These are phyloP conservation scores for Folsomia candida DNA, from an alignment of 2,888 invertebrate species.

Conservation along the genomic window DNA sequence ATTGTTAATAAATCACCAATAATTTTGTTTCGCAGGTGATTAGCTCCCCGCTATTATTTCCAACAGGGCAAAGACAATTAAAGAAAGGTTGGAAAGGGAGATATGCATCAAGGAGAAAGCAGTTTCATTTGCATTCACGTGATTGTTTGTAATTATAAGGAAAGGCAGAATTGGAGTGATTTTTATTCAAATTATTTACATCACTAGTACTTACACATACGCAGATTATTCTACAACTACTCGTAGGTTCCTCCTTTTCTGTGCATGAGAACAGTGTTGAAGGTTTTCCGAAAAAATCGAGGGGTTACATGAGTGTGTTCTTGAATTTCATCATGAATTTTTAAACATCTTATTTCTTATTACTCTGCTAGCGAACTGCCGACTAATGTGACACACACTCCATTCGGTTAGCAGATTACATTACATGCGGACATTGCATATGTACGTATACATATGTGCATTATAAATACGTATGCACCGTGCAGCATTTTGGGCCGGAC, in stretches of 20 bases:
- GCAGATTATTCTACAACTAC: no score
- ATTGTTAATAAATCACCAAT: no score
- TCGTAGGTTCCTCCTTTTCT: no score
- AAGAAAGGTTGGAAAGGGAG: conserved; percentile 2
- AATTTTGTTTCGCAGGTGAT: no score
- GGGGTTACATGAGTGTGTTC: no score
- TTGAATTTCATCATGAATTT: no score
- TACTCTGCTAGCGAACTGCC: background rate
- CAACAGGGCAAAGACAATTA: background rate
- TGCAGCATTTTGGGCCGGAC: background rate
- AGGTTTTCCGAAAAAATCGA: no score
- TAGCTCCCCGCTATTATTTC: no score
- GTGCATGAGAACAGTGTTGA: background rate
- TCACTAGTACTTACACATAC: background rate
- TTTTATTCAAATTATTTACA: background rate
- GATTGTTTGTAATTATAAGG: background rate
- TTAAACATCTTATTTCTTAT: background rate
- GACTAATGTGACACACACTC: no score
- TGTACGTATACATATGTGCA: no score
- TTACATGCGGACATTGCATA: no score
- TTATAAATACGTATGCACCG: no score
- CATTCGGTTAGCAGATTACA: background rate
- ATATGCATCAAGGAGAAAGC: background rate
- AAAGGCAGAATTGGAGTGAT: background rate
- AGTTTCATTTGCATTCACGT: background rate